phyloP scores from a whole-genome alignment of 2,888 invertebrate species.

The Epiblema foenella region DNA sequence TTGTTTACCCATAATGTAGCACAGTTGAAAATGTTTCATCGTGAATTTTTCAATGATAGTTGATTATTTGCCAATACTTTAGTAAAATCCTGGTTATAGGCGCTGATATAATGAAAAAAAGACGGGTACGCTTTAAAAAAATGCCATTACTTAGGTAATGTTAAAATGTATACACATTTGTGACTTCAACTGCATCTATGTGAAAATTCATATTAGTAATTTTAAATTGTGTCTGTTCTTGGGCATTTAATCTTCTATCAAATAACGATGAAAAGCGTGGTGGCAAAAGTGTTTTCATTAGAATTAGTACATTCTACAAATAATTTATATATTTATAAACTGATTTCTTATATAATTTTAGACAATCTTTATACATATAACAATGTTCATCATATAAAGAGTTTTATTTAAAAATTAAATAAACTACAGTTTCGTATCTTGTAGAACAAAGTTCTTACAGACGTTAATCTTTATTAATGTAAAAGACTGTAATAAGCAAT shows the following conservation, averaged over 20 bases:
- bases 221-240: background rate
- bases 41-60: slow-evolving; percentile 16
- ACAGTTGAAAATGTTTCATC: slow-evolving; percentile 29
- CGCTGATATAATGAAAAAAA: no score
- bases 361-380: no score
- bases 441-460: background rate
- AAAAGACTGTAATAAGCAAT: background rate
- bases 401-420: background rate
- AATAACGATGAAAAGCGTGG: slow-evolving; percentile 19
- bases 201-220: background rate
- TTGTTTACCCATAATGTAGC: slow-evolving; percentile 20
- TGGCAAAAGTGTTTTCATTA: slow-evolving; percentile 12
- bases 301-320: background rate
- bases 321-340: no score
- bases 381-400: background rate
- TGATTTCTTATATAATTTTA: no score
- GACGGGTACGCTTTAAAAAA: no score
- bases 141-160: no score
- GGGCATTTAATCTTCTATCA: slow-evolving; percentile 38
- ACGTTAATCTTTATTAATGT: background rate
- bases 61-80: slow-evolving; percentile 27
- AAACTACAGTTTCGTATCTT: background rate
- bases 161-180: background rate
- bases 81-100: background rate
- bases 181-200: background rate